phyloP scores from a whole-genome alignment of 2,888 invertebrate species.

The Minunthozetes semirufus region DNA sequence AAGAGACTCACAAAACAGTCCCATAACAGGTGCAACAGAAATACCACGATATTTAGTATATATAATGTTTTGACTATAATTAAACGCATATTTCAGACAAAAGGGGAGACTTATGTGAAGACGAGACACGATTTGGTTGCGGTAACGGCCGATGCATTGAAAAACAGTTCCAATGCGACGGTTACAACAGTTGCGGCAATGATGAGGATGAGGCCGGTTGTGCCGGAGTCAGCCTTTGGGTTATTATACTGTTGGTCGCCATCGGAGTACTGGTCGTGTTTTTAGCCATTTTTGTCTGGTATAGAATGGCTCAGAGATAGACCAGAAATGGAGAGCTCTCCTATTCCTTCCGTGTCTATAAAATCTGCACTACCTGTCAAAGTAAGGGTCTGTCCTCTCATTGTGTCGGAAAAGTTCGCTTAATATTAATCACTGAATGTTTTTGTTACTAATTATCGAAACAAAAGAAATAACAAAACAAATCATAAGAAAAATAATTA shows the following conservation, averaged over 20 bases:
- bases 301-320: conserved; percentile 33
- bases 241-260: neutral
- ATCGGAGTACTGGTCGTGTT: conserved; percentile 31
- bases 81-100: neutral
- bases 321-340: neutral
- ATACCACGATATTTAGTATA: neutral
- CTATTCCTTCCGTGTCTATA: neutral
- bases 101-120: neutral
- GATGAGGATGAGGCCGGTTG: conserved; percentile 32
- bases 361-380: neutral
- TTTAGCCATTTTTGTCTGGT: conserved; percentile 33
- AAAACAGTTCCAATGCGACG: too few species aligned
- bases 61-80: neutral
- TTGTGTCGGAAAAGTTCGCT: neutral
- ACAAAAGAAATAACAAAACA: too few species aligned
- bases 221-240: conserved; percentile 31
- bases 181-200: conserved; percentile 34
- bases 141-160: conserved; percentile 26
- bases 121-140: conserved; percentile 16
- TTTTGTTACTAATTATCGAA: neutral
- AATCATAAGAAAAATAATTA: too few species aligned
- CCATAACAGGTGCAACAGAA: too few species aligned
- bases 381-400: neutral
- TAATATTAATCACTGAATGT: conserved; percentile 4
- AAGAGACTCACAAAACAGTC: too few species aligned